Percentiles rank a stretch among this genome's conserved stretches.
phyloP scores from a whole-genome alignment of 2,888 invertebrate genomes.

The Idaea aversata region DNA sequence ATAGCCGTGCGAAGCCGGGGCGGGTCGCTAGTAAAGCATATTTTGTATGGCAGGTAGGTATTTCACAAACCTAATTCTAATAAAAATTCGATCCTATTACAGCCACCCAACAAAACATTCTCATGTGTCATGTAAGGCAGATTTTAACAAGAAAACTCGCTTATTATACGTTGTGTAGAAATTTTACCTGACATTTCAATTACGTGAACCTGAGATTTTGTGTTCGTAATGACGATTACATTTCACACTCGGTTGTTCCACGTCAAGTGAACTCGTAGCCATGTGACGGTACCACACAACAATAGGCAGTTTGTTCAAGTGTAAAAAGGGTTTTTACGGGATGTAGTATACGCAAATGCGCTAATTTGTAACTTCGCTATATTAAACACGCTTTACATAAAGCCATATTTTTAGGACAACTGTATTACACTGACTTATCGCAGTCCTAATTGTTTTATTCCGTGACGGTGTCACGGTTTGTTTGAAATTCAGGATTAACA shows the following conservation, averaged over 20 bases:
- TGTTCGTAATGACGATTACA: constrained; percentile 29
- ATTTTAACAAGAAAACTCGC: constrained; percentile 15
- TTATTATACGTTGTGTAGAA: constrained; percentile 35
- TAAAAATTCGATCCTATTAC: constrained; percentile 2
- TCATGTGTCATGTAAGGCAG: constrained; percentile 17
- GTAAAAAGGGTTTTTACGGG: constrained; percentile 1
- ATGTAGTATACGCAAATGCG: neutral
- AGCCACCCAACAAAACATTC: constrained; percentile 13
- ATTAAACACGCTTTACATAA: constrained; percentile 6
- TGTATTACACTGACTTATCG: constrained; percentile 16
- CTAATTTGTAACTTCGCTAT: constrained; percentile 1
- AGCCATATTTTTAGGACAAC: constrained; percentile 7
- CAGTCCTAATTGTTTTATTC: constrained; percentile 28
- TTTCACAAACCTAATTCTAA: neutral
- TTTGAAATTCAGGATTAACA: constrained; percentile 17
- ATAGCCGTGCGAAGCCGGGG: too few relatives aligned
- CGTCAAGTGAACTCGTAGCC: constrained; percentile 23
- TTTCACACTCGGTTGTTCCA: constrained; percentile 21
- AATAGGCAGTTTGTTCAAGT: neutral
- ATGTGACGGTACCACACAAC: constrained; percentile 12
- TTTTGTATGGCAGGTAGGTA: neutral
- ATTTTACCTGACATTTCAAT: constrained; percentile 40
- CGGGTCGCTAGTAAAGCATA: too few relatives aligned
- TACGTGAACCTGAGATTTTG: constrained; percentile 26
- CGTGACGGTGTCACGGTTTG: constrained; percentile 27